Percentiles rank a stretch among this genome's conserved stretches.
phyloP scores from a whole-genome alignment of 2,888 invertebrate species.

The Empis stercorea region DNA sequence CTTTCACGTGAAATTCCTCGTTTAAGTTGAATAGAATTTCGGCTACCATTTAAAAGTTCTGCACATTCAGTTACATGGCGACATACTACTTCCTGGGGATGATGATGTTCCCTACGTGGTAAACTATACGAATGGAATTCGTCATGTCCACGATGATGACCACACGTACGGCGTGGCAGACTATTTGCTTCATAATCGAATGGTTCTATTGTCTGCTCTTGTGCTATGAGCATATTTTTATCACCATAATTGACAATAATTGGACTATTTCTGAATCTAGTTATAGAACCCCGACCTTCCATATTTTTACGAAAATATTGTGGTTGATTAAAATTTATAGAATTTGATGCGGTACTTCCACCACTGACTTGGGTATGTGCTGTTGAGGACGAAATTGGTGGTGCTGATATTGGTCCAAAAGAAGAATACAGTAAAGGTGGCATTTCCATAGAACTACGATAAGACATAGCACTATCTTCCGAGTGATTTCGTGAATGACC shows the following conservation, averaged over 20 bases:
- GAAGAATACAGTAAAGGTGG: constrained; percentile 9
- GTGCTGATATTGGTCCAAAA: constrained; percentile 14
- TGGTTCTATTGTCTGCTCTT: neutral
- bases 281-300: too few species aligned
- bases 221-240: too few species aligned
- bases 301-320: neutral
- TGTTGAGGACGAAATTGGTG: constrained; percentile 8
- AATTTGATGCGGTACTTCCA: neutral
- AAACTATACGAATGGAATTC: constrained; percentile 32
- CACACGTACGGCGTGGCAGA: constrained; percentile 31
- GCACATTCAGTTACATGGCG: constrained; percentile 33
- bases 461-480: constrained; percentile 18
- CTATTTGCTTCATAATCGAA: constrained; percentile 35
- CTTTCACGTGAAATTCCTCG: constrained; percentile 10
- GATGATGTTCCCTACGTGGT: constrained; percentile 28
- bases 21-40: constrained; percentile 20
- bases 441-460: constrained; percentile 22
- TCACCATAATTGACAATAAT: too few species aligned
- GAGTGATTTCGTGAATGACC: constrained; percentile 18
- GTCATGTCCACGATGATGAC: constrained; percentile 28
- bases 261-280: too few species aligned
- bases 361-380: constrained; percentile 1
- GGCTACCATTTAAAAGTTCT: constrained; percentile 22
- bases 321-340: constrained; percentile 5
- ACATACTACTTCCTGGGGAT: constrained; percentile 26